Conservation (phyloP, 2,113 vertebrate genomes). For the Gadus chalcogrammus region DNA sequence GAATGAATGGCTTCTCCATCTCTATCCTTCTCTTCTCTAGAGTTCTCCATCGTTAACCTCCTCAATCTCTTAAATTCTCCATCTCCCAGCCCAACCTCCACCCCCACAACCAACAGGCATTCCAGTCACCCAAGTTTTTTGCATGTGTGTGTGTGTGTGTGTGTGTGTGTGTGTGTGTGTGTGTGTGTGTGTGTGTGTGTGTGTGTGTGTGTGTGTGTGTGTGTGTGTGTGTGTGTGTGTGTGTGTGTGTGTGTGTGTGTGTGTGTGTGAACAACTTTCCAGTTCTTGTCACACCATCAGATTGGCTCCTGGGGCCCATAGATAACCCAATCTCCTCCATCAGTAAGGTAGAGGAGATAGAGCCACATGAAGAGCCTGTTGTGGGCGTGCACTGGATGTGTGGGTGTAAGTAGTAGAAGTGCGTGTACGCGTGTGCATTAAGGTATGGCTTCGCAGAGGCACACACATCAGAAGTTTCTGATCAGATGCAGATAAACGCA, state of each 20-base stretch:
- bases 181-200: not conserved
- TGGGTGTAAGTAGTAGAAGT: not conserved
- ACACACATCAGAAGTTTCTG: no score
- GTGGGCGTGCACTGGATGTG: not conserved
- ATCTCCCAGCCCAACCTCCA: no score
- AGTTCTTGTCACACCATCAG: not conserved
- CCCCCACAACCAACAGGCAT: not conserved
- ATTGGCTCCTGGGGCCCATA: not conserved
- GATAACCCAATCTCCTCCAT: not conserved
- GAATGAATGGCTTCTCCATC: no score
- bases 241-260: not conserved
- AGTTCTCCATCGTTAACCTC: no score
- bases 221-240: not conserved
- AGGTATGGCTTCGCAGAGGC: no score
- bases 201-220: not conserved
- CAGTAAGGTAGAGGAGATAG: not conserved
- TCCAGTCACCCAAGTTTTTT: not conserved
- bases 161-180: not conserved
- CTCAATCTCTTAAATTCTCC: no score
- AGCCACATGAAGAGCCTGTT: not conserved
- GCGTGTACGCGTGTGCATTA: not conserved
- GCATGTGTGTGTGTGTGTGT: not conserved
- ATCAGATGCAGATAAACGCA: no score
- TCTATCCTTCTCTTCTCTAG: no score
- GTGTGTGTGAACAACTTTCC: not conserved